Base-by-base conservation (phyloP, 2,888 invertebrate species). In the Chrysolina americana region DNA sequence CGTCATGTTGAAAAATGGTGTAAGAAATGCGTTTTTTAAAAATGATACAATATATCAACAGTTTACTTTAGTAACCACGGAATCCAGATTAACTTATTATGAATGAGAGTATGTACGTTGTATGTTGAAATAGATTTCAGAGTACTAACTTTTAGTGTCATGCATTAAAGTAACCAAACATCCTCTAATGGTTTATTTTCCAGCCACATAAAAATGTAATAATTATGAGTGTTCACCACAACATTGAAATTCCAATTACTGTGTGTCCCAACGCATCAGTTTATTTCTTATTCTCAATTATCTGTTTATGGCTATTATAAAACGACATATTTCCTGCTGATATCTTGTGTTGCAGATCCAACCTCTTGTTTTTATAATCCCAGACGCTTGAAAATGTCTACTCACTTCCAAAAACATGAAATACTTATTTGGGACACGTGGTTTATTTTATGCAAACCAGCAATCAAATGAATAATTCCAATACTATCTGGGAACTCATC, bases 401-500 rank as follows among this genome's bases (percentile, higher is more conserved):
- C 8, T 6, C 8, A 36, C 6, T n/a, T n/a, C n/a, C 6, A 36
- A 36, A 36, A 36, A 36, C 36, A 36, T 3, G 8, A 36, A 36
- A 36, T 36, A 36, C 36, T 36, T 36, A 36, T 6, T 21, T 48
- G 17, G 41, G 13, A 53, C 48, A 41, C 53, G 10, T 23, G 53
- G 21, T 48, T 23, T 13, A 28, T 23, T 19, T 53, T 50, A 36
- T 50, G 50, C 48, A 48, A 47, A 11, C 50, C 10, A 28, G 50
- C 28, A 53, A 53, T 56, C 41, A 41, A 6, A 53, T 50, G 53
- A 28, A 47, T 65, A 21, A 65, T 15, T 21, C 47, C 48, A 19
- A 21, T 48, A 41, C 41, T 48, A 36, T 66, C 68, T 21, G 28
- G 36, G 53, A 65, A 68, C 68, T 53, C 68, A 68, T 68, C 68